Evolutionary conservation across 2,888 invertebrate genomes (phyloP).

Genomic region (Chironomus riparius): DNA sequence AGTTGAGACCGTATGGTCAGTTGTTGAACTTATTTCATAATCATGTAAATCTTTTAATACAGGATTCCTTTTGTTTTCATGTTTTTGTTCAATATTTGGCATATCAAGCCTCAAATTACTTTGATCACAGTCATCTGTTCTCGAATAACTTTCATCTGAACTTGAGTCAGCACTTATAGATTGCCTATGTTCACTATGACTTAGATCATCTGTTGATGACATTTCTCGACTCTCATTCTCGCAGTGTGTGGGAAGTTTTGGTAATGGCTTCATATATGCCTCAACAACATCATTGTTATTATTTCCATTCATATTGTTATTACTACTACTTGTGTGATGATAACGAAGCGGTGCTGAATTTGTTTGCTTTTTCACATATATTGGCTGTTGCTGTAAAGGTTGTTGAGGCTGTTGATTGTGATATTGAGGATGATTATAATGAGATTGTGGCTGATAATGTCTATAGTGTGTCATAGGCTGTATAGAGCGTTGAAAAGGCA

Average conservation of each 20-base stretch:
- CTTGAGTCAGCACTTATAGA: slow-evolving; percentile 69
- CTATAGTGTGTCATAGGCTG: slow-evolving; percentile 34
- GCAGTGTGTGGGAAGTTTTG: slow-evolving; percentile 46
- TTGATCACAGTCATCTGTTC: slow-evolving; percentile 56
- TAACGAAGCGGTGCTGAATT: slow-evolving; percentile 35
- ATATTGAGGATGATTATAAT: slow-evolving; percentile 30
- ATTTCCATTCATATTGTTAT: neutral
- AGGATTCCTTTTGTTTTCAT: slow-evolving; percentile 31
- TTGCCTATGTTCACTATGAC: slow-evolving; percentile 57
- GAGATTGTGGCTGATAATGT: slow-evolving; percentile 32
- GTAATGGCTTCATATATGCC: slow-evolving; percentile 51
- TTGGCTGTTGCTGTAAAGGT: slow-evolving; percentile 42
- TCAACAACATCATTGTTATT: slow-evolving; percentile 11
- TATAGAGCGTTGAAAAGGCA: slow-evolving; percentile 31
- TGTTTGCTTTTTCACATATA: slow-evolving; percentile 33
- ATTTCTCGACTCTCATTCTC: slow-evolving; percentile 41
- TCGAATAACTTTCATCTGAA: slow-evolving; percentile 75
- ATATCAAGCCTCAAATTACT: slow-evolving; percentile 34
- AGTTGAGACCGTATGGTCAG: slow-evolving; percentile 48
- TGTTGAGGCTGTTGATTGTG: slow-evolving; percentile 33
- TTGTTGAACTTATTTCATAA: slow-evolving; percentile 42
- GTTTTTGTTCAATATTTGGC: slow-evolving; percentile 34
- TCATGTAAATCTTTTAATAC: slow-evolving; percentile 40
- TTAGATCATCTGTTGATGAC: slow-evolving; percentile 75
- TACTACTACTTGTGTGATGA: neutral